phyloP scores from a whole-genome alignment of 2,113 vertebrate genomes.

The Hippotragus niger region DNA sequence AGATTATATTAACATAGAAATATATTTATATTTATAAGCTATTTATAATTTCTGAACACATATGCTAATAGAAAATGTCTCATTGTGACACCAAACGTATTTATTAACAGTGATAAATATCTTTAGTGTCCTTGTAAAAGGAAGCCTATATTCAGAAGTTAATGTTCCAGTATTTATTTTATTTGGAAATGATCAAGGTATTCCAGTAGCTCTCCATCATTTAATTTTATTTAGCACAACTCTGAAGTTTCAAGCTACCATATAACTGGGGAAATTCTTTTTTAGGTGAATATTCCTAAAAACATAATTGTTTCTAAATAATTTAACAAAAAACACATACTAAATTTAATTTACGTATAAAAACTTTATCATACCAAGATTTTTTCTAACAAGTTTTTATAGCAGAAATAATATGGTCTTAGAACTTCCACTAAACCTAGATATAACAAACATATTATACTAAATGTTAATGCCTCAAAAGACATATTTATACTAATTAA shows the following conservation, averaged over 20 bases:
- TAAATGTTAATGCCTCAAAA: not conserved
- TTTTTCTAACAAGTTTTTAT: not conserved
- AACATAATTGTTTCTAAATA: not conserved
- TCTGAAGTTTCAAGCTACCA: not conserved
- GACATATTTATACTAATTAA: not conserved
- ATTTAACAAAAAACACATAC: not conserved
- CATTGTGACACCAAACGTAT: not conserved
- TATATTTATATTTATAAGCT: not conserved
- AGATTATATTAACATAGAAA: not conserved
- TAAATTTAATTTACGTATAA: not conserved
- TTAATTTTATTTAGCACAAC: not conserved
- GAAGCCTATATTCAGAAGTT: not conserved
- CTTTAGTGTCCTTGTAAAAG: not conserved
- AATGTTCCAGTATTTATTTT: not conserved
- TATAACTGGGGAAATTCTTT: not conserved
- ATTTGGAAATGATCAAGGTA: not conserved
- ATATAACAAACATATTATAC: not conserved
- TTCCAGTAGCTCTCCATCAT: not conserved
- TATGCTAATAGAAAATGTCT: not conserved
- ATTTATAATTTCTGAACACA: not conserved
- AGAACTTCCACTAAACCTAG: not conserved
- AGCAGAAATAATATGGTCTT: not conserved
- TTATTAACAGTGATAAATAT: not conserved
- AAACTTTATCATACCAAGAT: not conserved
- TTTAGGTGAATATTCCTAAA: not conserved